phyloP scores from a whole-genome alignment of 2,113 vertebrate genomes.

The Ceratotherium simum region DNA sequence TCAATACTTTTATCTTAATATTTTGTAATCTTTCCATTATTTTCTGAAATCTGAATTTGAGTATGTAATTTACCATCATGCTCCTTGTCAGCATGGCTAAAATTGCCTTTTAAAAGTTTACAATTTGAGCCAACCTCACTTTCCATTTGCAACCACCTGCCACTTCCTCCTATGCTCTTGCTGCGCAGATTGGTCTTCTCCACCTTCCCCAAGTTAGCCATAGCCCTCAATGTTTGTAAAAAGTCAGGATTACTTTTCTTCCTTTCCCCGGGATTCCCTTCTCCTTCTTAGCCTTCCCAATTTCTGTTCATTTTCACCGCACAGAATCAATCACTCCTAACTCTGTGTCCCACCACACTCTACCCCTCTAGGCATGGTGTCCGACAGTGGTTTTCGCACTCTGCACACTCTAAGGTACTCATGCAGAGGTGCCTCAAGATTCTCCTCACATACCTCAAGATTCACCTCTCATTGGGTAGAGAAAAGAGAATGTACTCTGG shows the following conservation, averaged over 20 bases:
- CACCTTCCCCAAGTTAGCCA: background rate
- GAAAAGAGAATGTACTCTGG: conserved; percentile 16
- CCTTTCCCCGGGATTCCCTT: background rate
- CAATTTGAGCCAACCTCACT: background rate
- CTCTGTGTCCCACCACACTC: background rate
- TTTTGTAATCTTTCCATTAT: background rate
- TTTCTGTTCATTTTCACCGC: background rate
- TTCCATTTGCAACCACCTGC: background rate
- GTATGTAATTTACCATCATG: background rate
- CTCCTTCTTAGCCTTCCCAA: background rate
- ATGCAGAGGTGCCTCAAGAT: background rate
- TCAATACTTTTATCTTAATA: conserved; percentile 47
- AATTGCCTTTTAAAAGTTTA: background rate
- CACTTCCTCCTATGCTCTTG: background rate
- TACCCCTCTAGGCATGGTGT: background rate
- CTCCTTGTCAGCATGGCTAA: background rate
- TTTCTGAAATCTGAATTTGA: conserved; percentile 56
- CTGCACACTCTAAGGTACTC: background rate
- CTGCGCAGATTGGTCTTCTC: background rate
- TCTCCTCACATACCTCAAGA: background rate
- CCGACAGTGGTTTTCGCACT: background rate
- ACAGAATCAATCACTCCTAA: background rate
- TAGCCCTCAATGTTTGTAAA: conserved; percentile 11
- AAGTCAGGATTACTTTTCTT: background rate
- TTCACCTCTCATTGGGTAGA: background rate